These are phyloP conservation scores for Sitophilus oryzae DNA, from an alignment of 1,140 invertebrate species.

Conservation along the genomic window DNA sequence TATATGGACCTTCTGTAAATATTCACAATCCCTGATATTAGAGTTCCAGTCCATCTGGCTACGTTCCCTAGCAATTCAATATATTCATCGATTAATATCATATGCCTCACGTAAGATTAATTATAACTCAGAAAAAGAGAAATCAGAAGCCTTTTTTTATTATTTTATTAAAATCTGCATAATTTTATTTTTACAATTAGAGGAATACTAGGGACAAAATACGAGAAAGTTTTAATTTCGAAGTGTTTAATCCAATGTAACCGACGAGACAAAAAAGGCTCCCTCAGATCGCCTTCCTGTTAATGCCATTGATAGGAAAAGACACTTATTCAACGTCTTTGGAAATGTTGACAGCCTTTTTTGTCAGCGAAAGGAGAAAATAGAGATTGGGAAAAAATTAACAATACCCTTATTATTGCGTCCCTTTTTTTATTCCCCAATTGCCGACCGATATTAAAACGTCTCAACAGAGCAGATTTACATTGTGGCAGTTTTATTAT, in stretches of 20 bases:
- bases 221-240: not conserved
- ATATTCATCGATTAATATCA: too few species aligned
- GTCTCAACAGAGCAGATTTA: constrained; percentile 25
- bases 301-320: constrained; percentile 22
- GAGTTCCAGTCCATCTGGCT: too few species aligned
- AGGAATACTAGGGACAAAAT: too few species aligned
- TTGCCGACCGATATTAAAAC: constrained; percentile 25
- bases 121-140: too few species aligned
- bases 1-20: too few species aligned
- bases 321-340: constrained; percentile 27
- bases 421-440: constrained; percentile 23
- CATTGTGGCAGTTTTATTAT: too few species aligned
- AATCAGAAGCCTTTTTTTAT: too few species aligned
- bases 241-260: constrained; percentile 1
- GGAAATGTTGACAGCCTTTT: constrained; percentile 27
- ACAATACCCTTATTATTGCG: constrained; percentile 28
- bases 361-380: constrained; percentile 20
- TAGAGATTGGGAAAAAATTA: constrained; percentile 24
- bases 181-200: too few species aligned
- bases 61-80: too few species aligned
- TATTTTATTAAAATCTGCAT: too few species aligned
- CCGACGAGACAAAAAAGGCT: constrained; percentile 12
- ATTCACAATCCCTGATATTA: too few species aligned
- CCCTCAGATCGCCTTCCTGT: constrained; percentile 16
- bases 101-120: too few species aligned